Evolutionary conservation across 2,797 vertebrate genomes (phyloP), one percentile per base, ranked within the genome.

Genomic region (Sus cebifrons): DNA sequence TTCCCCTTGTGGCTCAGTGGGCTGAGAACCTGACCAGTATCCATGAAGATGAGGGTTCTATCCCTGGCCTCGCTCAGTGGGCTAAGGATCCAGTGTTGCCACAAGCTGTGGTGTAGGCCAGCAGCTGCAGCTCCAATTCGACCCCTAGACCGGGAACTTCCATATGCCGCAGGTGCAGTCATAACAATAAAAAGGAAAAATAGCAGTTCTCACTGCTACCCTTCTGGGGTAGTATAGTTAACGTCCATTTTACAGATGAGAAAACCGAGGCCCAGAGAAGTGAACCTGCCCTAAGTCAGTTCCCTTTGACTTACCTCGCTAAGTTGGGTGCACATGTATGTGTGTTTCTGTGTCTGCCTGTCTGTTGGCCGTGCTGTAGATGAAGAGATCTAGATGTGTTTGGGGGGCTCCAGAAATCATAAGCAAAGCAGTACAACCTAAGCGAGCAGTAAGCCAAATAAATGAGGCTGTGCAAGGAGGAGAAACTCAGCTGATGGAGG

Each of bases 231-330:
- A 84, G 6, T 70, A 27, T 70, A 82, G 5, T 17, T 73, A 60
- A 13, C 58, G 54, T 74, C 27, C 85, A 87, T 86, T 92, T 91
- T 85, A 78, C 29, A 86, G 85, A 87, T 82, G 23, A 94, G 62
- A 96, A 94, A 94, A 96, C n/a, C 2, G 8, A 88, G 88, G 3
- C 32, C 67, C 1, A 36, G 73, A 89, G 11, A 86, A 21, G 27
- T 67, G 84, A 67, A 36, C 40, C 60, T 32, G 8, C 60, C 54
- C n/a, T 5, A 70, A 52, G 44, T 36, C 5, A 2, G 10, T 49
- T 79, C 11, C 29, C 8, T 64, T 44, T 73, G 64, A 62, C 12
- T 29, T 85, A 83, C 67, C 74, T 58, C 29, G 4, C 4, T 25
- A 91, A 84, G 58, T 29, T 58, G 21, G 32, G 52, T 58, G 3